Evolutionary conservation across 2,888 invertebrate genomes (phyloP).

Genomic region (Rhogogaster chlorosoma): DNA sequence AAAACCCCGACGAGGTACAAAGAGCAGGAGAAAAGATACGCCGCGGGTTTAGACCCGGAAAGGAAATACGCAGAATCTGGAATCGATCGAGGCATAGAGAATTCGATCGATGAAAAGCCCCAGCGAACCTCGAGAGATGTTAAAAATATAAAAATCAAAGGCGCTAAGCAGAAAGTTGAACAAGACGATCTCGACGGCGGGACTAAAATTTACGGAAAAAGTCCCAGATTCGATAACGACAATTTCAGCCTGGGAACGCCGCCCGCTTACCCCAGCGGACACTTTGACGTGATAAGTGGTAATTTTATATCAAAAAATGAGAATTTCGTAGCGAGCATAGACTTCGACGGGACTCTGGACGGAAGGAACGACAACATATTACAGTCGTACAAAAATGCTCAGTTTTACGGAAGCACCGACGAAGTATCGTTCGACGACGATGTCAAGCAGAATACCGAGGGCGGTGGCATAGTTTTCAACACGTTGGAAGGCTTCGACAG

Average conservation of each 20-base stretch:
- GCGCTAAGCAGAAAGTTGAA: conserved; percentile 69
- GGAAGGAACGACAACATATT: conserved; percentile 63
- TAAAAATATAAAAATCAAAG: conserved; percentile 66
- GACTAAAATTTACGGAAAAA: conserved; percentile 74
- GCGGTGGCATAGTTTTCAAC: conserved; percentile 73
- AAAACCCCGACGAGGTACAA: neutral
- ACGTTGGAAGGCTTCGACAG: conserved; percentile 73
- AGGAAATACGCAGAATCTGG: neutral
- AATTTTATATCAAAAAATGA: conserved; percentile 57
- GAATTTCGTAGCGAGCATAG: conserved; percentile 49
- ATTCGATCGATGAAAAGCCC: neutral
- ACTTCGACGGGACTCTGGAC: conserved; percentile 59
- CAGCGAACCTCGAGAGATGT: conserved; percentile 58
- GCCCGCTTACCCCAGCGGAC: conserved; percentile 24
- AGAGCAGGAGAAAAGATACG: neutral
- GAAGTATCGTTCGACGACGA: conserved; percentile 64
- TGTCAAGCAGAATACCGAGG: conserved; percentile 52
- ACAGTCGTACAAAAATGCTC: conserved; percentile 53
- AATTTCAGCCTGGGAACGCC: conserved; percentile 63
- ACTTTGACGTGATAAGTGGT: conserved; percentile 54
- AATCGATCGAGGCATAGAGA: conserved; percentile 1
- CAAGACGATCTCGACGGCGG: conserved; percentile 70
- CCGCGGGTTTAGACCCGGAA: neutral
- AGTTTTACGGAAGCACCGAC: conserved; percentile 63
- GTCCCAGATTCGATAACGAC: conserved; percentile 74